Evolutionary conservation across 2,888 invertebrate species (phyloP).

Genomic region (Villa cingulata): DNA sequence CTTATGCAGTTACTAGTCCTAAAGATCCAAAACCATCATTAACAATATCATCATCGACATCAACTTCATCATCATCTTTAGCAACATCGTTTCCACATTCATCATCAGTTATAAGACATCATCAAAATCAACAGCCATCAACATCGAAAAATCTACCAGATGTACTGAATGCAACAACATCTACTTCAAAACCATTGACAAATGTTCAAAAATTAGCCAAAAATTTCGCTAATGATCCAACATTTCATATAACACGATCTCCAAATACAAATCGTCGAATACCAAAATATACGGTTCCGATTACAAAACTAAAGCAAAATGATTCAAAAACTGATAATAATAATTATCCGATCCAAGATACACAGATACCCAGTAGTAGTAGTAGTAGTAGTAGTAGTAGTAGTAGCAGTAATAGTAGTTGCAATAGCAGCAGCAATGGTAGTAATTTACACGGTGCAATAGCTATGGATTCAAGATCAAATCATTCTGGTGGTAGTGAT

Average conservation of each 20-base stretch:
- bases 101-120: background rate
- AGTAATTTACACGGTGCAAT: background rate
- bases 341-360: background rate
- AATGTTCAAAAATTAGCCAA: constrained; percentile 27
- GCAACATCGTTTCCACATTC: background rate
- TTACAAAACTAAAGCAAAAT: constrained; percentile 5
- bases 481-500: constrained; percentile 36
- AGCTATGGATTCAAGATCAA: constrained; percentile 18
- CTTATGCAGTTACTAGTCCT: constrained; percentile 14
- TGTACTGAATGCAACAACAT: constrained; percentile 15
- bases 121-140: constrained; percentile 13
- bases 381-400: background rate
- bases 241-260: constrained; percentile 17
- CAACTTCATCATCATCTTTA: constrained; percentile 6
- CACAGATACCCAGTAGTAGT: no score
- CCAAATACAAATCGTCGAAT: constrained; percentile 16
- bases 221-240: constrained; percentile 26
- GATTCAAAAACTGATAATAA: background rate
- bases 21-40: constrained; percentile 3
- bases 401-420: background rate
- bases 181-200: constrained; percentile 14
- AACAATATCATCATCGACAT: constrained; percentile 8
- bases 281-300: constrained; percentile 19
- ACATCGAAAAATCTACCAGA: constrained; percentile 21
- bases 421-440: background rate